Evolutionary conservation across 2,113 vertebrate species (phyloP).

Genomic region (Podarcis cretensis): DNA sequence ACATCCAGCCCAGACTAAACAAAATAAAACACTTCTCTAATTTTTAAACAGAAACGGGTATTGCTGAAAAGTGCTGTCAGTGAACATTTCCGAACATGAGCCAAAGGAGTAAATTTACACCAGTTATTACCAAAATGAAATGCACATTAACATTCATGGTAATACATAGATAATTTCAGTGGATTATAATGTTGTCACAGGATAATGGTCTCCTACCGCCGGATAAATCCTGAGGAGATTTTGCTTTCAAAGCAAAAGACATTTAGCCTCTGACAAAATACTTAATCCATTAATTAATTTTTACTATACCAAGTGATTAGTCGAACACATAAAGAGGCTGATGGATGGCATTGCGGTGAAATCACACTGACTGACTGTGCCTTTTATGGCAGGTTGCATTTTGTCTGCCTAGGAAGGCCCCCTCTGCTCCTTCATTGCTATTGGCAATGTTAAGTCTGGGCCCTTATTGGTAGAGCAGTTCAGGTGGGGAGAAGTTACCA

Average conservation of each 20-base stretch:
- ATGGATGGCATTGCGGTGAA: not conserved
- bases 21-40: not conserved
- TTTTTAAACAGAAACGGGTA: not conserved
- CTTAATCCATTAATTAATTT: conserved; percentile 41
- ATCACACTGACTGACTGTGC: not conserved
- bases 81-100: conserved; percentile 1
- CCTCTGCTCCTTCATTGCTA: not conserved
- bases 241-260: conserved; percentile 43
- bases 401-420: not conserved
- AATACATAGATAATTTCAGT: conserved; percentile 37
- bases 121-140: conserved; percentile 22
- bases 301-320: conserved; percentile 11
- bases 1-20: not conserved
- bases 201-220: not conserved
- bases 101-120: not conserved
- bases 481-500: not conserved
- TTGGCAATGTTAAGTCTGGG: not conserved
- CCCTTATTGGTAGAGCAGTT: not conserved
- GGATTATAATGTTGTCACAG: conserved; percentile 38
- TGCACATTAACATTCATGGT: conserved; percentile 8
- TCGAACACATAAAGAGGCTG: not conserved
- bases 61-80: not conserved
- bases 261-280: conserved; percentile 37
- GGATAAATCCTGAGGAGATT: conserved; percentile 29
- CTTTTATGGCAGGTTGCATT: not conserved